phyloP scores from a whole-genome alignment of 2,797 vertebrate species.

The Apogon hyalosoma region DNA sequence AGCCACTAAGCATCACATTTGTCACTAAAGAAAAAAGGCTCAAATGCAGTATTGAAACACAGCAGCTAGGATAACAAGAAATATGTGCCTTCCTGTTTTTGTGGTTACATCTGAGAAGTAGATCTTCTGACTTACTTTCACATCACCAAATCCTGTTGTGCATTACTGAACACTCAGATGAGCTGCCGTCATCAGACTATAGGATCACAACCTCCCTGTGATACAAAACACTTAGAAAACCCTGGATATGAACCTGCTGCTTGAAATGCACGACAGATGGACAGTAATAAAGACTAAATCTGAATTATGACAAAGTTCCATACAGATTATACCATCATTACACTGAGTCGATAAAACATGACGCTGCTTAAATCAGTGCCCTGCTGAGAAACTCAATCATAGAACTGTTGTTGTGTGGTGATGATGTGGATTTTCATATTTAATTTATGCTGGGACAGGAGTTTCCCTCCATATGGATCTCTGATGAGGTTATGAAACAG shows the following conservation, averaged over 20 bases:
- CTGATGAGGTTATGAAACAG: slow-evolving; percentile 4
- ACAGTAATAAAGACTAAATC: too few species aligned
- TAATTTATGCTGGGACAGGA: neutral
- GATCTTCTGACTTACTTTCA: slow-evolving; percentile 63
- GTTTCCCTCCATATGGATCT: slow-evolving; percentile 3
- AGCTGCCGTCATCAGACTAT: neutral
- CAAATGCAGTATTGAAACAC: too few species aligned
- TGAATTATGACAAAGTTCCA: too few species aligned
- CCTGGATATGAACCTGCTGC: too few species aligned
- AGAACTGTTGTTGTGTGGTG: neutral
- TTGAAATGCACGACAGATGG: too few species aligned
- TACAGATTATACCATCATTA: too few species aligned
- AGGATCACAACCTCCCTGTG: slow-evolving; percentile 1
- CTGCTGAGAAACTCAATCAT: too few species aligned
- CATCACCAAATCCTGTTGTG: slow-evolving; percentile 31
- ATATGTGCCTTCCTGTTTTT: slow-evolving; percentile 63
- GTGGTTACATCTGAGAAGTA: slow-evolving; percentile 46
- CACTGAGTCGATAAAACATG: too few species aligned
- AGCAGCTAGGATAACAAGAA: slow-evolving; percentile 23
- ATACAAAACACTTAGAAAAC: too few species aligned
- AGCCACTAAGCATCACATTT: too few species aligned
- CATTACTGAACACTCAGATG: slow-evolving; percentile 23
- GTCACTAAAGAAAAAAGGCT: too few species aligned
- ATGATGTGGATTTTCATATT: neutral
- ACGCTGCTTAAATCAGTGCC: too few species aligned